Percentiles rank a stretch among this genome's conserved stretches.
Conservation (phyloP, 2,113 vertebrate species). For the Mugil cephalus region DNA sequence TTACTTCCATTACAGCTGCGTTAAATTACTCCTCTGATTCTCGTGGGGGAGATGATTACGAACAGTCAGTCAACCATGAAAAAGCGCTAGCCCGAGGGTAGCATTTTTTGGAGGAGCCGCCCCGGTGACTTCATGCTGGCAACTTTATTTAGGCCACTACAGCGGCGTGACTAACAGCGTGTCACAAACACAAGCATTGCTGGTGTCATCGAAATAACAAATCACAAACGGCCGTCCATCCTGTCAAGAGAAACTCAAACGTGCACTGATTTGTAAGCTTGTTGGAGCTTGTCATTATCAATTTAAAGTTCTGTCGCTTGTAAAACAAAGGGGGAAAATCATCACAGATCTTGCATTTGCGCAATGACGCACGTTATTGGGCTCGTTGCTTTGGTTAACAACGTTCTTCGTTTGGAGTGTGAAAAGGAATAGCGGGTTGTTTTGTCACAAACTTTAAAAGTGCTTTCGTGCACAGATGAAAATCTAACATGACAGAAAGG, state of each 20-base stretch:
- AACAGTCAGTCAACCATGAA: slow-evolving; percentile 70
- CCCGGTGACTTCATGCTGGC: slow-evolving; percentile 73
- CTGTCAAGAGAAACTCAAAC: slow-evolving; percentile 55
- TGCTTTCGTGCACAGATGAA: slow-evolving; percentile 34
- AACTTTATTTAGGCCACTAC: slow-evolving; percentile 65
- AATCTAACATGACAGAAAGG: slow-evolving; percentile 42
- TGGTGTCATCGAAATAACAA: slow-evolving; percentile 48
- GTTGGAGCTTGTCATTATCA: slow-evolving; percentile 48
- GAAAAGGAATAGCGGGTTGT: slow-evolving; percentile 9
- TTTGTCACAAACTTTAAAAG: slow-evolving; percentile 26
- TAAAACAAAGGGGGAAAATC: slow-evolving; percentile 11
- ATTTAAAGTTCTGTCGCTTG: slow-evolving; percentile 11
- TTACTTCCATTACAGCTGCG: slow-evolving; percentile 72
- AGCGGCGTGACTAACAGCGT: slow-evolving; percentile 44
- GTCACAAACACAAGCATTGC: slow-evolving; percentile 50
- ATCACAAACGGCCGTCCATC: slow-evolving; percentile 18
- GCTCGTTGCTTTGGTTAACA: slow-evolving; percentile 22
- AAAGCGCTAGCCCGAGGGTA: slow-evolving; percentile 54
- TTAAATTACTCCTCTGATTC: slow-evolving; percentile 72
- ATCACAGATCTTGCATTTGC: slow-evolving; percentile 23
- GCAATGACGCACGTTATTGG: slow-evolving; percentile 14
- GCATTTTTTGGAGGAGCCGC: slow-evolving; percentile 61
- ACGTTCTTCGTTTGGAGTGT: slow-evolving; percentile 15
- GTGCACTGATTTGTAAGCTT: slow-evolving; percentile 55
- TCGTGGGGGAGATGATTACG: slow-evolving; percentile 66